Evolutionary conservation across 2,113 vertebrate genomes (phyloP), one percentile per base, ranked within the genome.

Genomic region (Pipra filicauda): DNA sequence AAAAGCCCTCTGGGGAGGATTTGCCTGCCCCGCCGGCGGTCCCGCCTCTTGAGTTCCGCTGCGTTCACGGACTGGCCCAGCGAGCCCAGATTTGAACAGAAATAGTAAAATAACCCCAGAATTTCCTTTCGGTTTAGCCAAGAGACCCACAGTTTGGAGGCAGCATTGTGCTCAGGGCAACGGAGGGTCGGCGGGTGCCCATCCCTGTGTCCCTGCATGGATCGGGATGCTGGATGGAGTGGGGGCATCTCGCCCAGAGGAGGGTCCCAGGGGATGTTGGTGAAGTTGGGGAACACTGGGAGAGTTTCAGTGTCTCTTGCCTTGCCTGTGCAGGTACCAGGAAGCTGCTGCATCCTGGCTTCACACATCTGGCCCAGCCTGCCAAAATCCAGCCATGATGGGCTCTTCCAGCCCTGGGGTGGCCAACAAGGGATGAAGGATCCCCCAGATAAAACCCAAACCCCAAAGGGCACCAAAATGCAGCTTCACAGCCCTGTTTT

Each of bases 131-230:
- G 7, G 44, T 86, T 88, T 48, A 93, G 91, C 94, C 91, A 37
- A 76, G 94, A 94, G 95, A 43, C 17, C 44, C 2, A 14, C 54
- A 2, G 69, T 21, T 74, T 24, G 7, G 14, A 61, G 87, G 76
- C 87, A 79, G 93, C 96, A 78, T 96, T 98, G 98, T 98, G 99
- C 98, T 98, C 98, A 97, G 96, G 96, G 92, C 76, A 94, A 96
- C 70, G 85, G 97, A 98, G 98, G 98, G 57, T 15, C 3, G 0
- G 55, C 1, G 3, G 65, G 62, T 8, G 10, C 72, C 52, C 4
- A 1, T 80, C 81, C 69, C 91, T 18, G 52, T 0, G 1, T 26
- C 64, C 84, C 1, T 1, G 4, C 12, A 0, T 15, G 65, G 51
- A 11, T 54, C 6, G 2, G 89, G 65, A 13, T 44, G 26, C 0